These are phyloP conservation scores for Ameiurus melas DNA, from an alignment of 2,113 vertebrate genomes.

Conservation along the genomic window DNA sequence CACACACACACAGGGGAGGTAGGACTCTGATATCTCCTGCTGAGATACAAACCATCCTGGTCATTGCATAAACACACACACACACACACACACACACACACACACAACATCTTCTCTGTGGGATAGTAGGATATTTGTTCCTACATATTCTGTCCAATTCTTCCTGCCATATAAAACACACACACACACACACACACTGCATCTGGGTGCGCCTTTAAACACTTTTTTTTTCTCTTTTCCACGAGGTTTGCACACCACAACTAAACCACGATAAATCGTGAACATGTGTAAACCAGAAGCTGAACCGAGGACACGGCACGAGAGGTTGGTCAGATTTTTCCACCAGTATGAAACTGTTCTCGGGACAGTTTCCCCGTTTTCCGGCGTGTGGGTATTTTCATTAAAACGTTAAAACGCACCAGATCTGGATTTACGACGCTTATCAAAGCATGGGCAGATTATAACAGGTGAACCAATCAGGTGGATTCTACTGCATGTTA, in stretches of 20 bases:
- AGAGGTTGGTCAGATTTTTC: neutral
- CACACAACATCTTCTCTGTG: neutral
- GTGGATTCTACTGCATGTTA: too few relatives aligned
- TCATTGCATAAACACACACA: conserved; percentile 41
- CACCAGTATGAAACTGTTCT: neutral
- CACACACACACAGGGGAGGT: conserved; percentile 22
- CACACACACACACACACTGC: neutral
- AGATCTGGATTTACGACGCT: neutral
- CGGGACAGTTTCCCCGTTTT: neutral
- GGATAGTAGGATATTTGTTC: neutral
- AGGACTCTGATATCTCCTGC: conserved; percentile 32
- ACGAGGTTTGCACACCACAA: conserved; percentile 28
- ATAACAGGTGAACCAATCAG: neutral
- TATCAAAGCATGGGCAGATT: neutral
- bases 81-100: conserved; percentile 9
- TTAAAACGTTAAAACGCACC: neutral
- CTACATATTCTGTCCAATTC: neutral
- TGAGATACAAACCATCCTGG: conserved; percentile 19
- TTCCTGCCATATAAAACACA: neutral
- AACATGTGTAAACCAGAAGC: conserved; percentile 43
- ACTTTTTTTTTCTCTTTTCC: conserved; percentile 16
- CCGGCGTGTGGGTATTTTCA: too few relatives aligned
- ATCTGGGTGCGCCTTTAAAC: conserved; percentile 15
- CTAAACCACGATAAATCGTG: conserved; percentile 42
- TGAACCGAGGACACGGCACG: neutral